These are phyloP conservation scores for Macrophya alboannulata DNA, from an alignment of 2,888 invertebrate species.

Conservation along the genomic window DNA sequence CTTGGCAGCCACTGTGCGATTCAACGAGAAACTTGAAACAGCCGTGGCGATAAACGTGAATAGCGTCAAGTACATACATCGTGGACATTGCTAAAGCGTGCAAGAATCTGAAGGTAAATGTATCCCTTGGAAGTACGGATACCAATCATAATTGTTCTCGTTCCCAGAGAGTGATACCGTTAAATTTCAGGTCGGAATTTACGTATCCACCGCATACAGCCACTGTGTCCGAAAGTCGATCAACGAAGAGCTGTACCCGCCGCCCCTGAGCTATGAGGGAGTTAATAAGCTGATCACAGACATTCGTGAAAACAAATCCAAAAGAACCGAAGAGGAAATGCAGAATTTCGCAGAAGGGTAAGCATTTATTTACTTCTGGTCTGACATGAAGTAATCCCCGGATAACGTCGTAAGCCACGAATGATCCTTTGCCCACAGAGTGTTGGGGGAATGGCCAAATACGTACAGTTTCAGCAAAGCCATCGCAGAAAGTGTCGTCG, in stretches of 20 bases:
- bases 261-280: background rate
- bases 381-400: background rate
- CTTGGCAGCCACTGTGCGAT: conserved; percentile 61
- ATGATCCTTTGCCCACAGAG: background rate
- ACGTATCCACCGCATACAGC: conserved; percentile 45
- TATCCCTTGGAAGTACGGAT: background rate
- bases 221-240: conserved; percentile 36
- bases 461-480: conserved; percentile 93
- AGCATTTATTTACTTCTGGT: conserved; percentile 68
- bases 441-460: conserved; percentile 86
- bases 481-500: conserved; percentile 87
- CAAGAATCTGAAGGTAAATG: conserved; percentile 60
- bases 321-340: conserved; percentile 75
- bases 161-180: background rate
- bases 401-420: background rate
- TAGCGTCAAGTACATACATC: conserved; percentile 59
- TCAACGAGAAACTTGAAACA: conserved; percentile 59
- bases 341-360: conserved; percentile 81
- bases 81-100: conserved; percentile 61
- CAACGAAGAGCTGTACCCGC: background rate
- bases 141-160: background rate
- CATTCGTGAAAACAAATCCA: conserved; percentile 30
- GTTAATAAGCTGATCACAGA: conserved; percentile 38
- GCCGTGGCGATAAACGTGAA: conserved; percentile 60
- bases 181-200: conserved; percentile 3